Evolutionary conservation across 2,888 invertebrate genomes (phyloP), one percentile per base, ranked within the genome.

Genomic region (Torymus aiolomorphi): DNA sequence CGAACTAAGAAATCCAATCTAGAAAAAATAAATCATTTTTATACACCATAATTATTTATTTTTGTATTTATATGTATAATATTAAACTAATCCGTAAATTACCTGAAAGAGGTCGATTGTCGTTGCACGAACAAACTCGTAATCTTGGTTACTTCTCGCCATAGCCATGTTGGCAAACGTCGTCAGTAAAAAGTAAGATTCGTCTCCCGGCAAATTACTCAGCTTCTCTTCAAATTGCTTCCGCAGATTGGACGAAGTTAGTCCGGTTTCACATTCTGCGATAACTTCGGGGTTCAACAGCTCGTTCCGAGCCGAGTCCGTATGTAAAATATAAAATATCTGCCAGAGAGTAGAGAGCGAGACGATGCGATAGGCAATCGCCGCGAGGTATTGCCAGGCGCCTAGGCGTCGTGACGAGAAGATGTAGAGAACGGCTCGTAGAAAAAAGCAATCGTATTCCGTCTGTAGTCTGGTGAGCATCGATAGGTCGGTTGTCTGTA

Each of bases 321-420:
- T 92, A 67, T 94, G 94, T 5, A 94, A 88, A 84, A 92, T 92
- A 84, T 93, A 93, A 87, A 93, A 94, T 77, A 95, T 91, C 85
- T 92, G 92, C 94, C 94, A 95, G n/a, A 94, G 87, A 5, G 93
- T 92, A 67, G 91, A 89, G 0, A 91, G 87, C 12, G 94, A 92
- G 49, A 95, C 92, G 66, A 92, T 91, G 81, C 92, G 91, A 86
- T 94, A 95, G 0, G 96, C 96, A 84, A 96, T 91, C 20, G 94
- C 94, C 14, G 95, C 94, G 84, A 96, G 92, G 91, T 96, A 96
- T 88, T 96, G 96, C 95, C 96, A 95, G 2, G 95, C 94, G 11
- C 95, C 95, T 81, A 95, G 91, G 86, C 94, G 94, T 66, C 94
- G 93, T 0, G 95, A 94, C 2, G 93, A 92, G 86, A 95, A 94